phyloP scores from a whole-genome alignment of 2,888 invertebrate species.

The Lasioglossum leucozonium region DNA sequence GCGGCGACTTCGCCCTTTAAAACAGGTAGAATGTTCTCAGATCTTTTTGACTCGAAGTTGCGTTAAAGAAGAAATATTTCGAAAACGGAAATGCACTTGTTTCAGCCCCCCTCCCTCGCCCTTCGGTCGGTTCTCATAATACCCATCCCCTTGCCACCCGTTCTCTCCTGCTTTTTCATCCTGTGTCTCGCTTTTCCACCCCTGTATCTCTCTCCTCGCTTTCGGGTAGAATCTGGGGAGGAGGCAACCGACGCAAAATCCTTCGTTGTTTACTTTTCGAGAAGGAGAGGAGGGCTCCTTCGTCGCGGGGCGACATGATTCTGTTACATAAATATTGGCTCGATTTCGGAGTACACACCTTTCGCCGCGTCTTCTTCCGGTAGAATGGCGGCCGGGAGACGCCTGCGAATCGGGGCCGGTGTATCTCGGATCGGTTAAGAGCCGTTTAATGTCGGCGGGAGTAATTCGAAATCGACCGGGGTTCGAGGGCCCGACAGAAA shows the following conservation, averaged over 20 bases:
- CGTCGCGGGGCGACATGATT: slow-evolving; percentile 72
- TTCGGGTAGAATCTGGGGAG: slow-evolving; percentile 24
- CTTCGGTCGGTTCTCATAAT: slow-evolving; percentile 62
- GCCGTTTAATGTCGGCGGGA: slow-evolving; percentile 66
- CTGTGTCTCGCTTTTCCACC: not conserved
- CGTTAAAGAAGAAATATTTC: not conserved
- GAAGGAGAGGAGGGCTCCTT: slow-evolving; percentile 44
- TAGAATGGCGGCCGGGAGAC: slow-evolving; percentile 26
- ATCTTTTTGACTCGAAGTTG: not conserved
- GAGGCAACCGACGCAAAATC: slow-evolving; percentile 40
- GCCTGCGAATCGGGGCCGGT: slow-evolving; percentile 12
- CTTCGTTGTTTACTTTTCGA: slow-evolving; percentile 73
- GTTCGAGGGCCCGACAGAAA: slow-evolving; percentile 11
- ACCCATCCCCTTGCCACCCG: slow-evolving; percentile 30
- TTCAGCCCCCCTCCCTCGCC: slow-evolving; percentile 57
- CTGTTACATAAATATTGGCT: slow-evolving; percentile 81
- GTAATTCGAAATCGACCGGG: slow-evolving; percentile 58
- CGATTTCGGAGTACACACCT: slow-evolving; percentile 75
- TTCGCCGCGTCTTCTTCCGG: slow-evolving; percentile 54
- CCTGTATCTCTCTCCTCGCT: slow-evolving; percentile 13
- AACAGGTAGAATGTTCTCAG: not conserved
- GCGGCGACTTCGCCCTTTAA: too few species aligned
- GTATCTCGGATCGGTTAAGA: slow-evolving; percentile 64
- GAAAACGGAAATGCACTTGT: slow-evolving; percentile 54
- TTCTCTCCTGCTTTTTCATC: slow-evolving; percentile 4